Percentiles rank a stretch among this genome's conserved stretches.
Evolutionary conservation across 37 sponge, comb jelly and placozoan genomes (phyloP).

Genomic region (Bolinopsis microptera): DNA sequence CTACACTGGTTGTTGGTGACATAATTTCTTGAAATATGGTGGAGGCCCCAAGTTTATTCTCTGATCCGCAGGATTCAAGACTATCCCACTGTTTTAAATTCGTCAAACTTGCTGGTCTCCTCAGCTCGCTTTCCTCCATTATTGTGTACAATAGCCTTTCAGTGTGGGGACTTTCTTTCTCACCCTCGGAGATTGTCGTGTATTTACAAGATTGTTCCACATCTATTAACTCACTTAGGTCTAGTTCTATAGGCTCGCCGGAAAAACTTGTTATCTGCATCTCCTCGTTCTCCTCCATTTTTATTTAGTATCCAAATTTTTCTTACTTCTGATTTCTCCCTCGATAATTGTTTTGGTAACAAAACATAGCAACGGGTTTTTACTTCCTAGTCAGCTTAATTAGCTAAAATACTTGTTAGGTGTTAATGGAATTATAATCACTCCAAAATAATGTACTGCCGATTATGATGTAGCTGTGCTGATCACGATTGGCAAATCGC

Average conservation of each 20-base stretch:
- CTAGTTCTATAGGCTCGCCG: neutral
- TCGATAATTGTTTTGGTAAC: too few relatives aligned
- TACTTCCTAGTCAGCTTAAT: too few relatives aligned
- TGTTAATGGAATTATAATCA: too few relatives aligned
- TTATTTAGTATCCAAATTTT: neutral
- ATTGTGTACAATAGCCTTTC: constrained; percentile 2
- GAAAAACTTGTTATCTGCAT: neutral
- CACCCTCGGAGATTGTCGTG: neutral
- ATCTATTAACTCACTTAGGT: neutral
- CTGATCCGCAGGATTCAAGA: neutral
- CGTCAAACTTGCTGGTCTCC: neutral
- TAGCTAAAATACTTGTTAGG: too few relatives aligned
- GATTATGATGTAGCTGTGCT: too few relatives aligned
- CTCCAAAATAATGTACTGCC: too few relatives aligned
- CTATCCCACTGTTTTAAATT: neutral
- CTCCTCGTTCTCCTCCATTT: neutral
- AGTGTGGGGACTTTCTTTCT: neutral
- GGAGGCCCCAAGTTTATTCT: neutral
- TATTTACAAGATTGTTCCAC: neutral
- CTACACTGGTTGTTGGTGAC: too few relatives aligned
- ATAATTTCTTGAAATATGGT: neutral
- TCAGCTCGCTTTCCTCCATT: neutral
- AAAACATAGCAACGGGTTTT: too few relatives aligned
- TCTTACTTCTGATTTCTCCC: too few relatives aligned
- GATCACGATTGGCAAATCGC: too few relatives aligned